Percentiles rank a stretch among this genome's conserved stretches.
phyloP scores from a whole-genome alignment of 2,113 vertebrate genomes.

The Urocolius indicus region DNA sequence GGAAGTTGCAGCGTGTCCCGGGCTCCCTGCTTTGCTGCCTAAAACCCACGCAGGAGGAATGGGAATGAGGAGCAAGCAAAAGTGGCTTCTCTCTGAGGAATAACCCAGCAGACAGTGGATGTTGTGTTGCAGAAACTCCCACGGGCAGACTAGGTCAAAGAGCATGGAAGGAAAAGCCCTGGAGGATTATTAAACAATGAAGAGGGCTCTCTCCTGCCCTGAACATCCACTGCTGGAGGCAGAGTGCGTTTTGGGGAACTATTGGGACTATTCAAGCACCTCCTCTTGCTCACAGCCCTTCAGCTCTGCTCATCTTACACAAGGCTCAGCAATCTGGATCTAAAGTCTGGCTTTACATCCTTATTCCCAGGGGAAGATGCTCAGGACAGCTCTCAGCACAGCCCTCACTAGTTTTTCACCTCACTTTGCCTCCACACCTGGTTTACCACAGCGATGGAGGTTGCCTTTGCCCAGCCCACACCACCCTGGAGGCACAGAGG shows the following conservation, averaged over 20 bases:
- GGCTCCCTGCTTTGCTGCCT: fast-evolving
- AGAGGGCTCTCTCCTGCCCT: not conserved
- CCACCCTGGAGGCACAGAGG: not conserved
- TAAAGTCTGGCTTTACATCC: fast-evolving
- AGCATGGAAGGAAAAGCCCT: fast-evolving
- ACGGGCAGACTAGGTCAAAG: not conserved
- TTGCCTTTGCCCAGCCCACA: not conserved
- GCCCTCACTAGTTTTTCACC: not conserved
- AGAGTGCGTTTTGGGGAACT: fast-evolving
- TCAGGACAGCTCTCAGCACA: not conserved
- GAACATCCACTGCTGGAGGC: not conserved
- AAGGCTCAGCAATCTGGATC: fast-evolving
- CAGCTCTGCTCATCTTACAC: fast-evolving
- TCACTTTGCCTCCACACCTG: not conserved
- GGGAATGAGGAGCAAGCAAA: not conserved
- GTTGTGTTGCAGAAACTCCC: not conserved
- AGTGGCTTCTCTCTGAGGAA: fast-evolving
- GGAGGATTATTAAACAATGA: not conserved
- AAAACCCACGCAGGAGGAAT: fast-evolving
- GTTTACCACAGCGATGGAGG: not conserved
- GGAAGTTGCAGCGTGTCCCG: fast-evolving
- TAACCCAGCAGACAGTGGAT: fast-evolving
- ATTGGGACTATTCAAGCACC: fast-evolving
- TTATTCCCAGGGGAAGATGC: not conserved
- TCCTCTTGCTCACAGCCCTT: not conserved